These are phyloP conservation scores for Athene noctua DNA, from an alignment of 2,113 vertebrate genomes.

Conservation along the genomic window DNA sequence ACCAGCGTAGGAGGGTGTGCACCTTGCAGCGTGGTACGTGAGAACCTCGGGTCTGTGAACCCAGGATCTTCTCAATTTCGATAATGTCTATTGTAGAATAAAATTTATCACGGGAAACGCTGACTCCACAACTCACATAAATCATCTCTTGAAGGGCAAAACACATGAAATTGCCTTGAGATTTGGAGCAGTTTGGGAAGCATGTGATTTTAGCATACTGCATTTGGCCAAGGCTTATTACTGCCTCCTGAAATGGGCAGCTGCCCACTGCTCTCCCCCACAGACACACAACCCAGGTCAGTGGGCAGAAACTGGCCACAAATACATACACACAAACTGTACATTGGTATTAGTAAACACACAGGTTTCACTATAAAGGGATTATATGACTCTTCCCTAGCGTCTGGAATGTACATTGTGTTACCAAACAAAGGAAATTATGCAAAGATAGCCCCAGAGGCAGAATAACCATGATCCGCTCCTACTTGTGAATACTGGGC, in stretches of 20 bases:
- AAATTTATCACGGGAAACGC: neutral
- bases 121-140: neutral
- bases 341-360: neutral
- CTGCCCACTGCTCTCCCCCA: neutral
- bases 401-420: neutral
- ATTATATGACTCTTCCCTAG: neutral
- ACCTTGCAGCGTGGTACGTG: neutral
- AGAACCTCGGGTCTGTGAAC: neutral
- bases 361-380: neutral
- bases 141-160: constrained; percentile 2
- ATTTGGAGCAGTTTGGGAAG: neutral
- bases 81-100: neutral
- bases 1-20: neutral
- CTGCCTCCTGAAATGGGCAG: neutral
- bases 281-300: neutral
- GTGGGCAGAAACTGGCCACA: neutral
- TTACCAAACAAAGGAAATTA: constrained; percentile 50
- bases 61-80: neutral
- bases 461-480: constrained; percentile 5
- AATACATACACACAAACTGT: neutral
- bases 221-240: neutral
- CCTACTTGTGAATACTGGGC: neutral
- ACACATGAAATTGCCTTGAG: neutral
- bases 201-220: neutral
- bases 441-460: constrained; percentile 42